Base-by-base conservation (phyloP, 2,797 vertebrate species). In the Fistularia tabacaria region DNA sequence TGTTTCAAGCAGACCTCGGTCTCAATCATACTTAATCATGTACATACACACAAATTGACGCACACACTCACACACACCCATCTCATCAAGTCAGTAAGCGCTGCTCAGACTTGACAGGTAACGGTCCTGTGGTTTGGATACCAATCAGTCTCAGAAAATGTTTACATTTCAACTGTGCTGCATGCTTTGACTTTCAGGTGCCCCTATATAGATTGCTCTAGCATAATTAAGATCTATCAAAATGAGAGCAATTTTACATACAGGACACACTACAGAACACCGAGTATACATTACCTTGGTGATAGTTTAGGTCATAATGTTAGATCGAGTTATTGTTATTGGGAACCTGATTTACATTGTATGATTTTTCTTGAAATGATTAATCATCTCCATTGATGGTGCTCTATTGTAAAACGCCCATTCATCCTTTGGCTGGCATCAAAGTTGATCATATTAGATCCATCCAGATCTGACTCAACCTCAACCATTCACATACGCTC, bases 101-200 rank as follows among this genome's bases (percentile, higher is more conserved):
- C 66, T 87, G 71, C 76, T 66, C 54, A 43, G 82, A 76, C 74
- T 67, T 89, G 89, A 88, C 85, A 83, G 84, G 85, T 81, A 86
- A 84, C 72, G 82, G 87, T 85, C 86, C 73, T 86, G 85, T 80
- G 90, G 88, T 90, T 83, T 81, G 87, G 86, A 86, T 80, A 81
- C 84, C 82, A 89, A 90, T 87, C 83, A 86, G 85, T 80, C 78
- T 86, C 83, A 50, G 45, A 77, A 80, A 84, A 81, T 89, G 87
- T 89, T 89, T 89, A 87, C 83, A 79, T 89, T 86, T 81, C 65
- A 63, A 41, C 74, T 62, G 57, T 51, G 73, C 76, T 51, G 74
- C 66, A 13, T 70, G 79, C 76, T 76, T 66, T 73, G 77, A 78
- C 76, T 82, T 71, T 87, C 78, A 85, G 84, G 84, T 85, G 70